Evolutionary conservation across 2,113 vertebrate genomes (phyloP), one percentile per base, ranked within the genome.

Genomic region (Fukomys damarensis): DNA sequence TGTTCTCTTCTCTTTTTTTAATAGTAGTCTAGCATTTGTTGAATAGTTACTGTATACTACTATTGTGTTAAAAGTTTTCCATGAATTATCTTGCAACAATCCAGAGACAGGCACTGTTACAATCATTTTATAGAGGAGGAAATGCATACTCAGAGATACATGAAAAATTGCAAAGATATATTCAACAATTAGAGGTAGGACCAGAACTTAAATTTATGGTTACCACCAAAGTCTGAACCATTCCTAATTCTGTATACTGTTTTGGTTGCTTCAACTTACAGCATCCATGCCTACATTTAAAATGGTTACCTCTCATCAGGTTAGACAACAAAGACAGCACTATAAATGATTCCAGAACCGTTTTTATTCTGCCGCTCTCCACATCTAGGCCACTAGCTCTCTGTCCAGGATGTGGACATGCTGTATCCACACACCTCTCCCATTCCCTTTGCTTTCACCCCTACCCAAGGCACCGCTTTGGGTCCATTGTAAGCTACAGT

Each of bases 71-170:
- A 80, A 32, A 65, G 3, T 94, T 94, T 92, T 91, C 59, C 20
- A 66, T 90, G 43, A 80, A 92, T 92, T 93, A 76, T 56, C 43
- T 94, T 93, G 86, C 46, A 58, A 90, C 2, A 81, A 20, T 94
- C 52, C n/a, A n/a, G 59, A 91, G 49, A 38, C 0, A 83, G 32
- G 79, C 59, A 52, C 54, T 59, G 20, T 80, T 9, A 2, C 59
- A 43, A 52, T 22, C 26, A 43, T 80, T 80, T 43, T 46, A 56
- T 32, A 79, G 41, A 83, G 49, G 20, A 91, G 41, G 19, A 91
- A 81, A 82, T 85, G 16, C 38, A 84, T n/a, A 54, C 32, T 93
- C 56, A 95, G 58, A 86, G 32, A 90, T 65, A 10, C 41, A 79
- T 79, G 46, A 43, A 77, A 68, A 70, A 58, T 82, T 91, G 41